phyloP scores from a whole-genome alignment of 2,888 invertebrate genomes.

The Alloscopus bannaensis region DNA sequence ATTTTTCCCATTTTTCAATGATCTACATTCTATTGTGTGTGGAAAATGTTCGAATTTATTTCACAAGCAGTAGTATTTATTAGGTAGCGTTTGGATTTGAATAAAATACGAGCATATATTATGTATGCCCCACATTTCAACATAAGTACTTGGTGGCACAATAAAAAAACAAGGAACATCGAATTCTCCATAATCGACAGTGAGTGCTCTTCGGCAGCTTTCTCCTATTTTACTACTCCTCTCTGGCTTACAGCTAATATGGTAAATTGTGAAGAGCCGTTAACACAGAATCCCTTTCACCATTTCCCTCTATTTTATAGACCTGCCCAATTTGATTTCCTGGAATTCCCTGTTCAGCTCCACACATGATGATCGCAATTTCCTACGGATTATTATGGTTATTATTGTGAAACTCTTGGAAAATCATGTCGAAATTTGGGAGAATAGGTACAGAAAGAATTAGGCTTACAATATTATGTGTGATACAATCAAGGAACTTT shows the following conservation, averaged over 20 bases:
- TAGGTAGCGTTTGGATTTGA: not conserved
- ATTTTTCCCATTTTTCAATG: no score
- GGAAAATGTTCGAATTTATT: no score
- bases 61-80: not conserved
- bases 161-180: no score
- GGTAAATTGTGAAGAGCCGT: conserved; percentile 10
- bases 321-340: not conserved
- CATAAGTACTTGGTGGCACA: not conserved
- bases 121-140: not conserved
- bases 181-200: no score
- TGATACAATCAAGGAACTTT: not conserved
- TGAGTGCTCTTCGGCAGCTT: not conserved
- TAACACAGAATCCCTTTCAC: conserved; percentile 25
- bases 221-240: not conserved
- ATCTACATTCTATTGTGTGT: no score
- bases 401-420: conserved; percentile 8
- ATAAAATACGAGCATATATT: not conserved
- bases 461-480: not conserved
- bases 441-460: not conserved
- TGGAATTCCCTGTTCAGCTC: conserved; percentile 3
- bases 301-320: not conserved
- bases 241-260: not conserved
- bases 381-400: conserved; percentile 2
- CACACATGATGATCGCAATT: not conserved
- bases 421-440: not conserved